A percentile compares a stretch with the other conserved stretches of the same genome.
phyloP scores from a whole-genome alignment of 2,888 invertebrate species.

The Agrypnus murinus region DNA sequence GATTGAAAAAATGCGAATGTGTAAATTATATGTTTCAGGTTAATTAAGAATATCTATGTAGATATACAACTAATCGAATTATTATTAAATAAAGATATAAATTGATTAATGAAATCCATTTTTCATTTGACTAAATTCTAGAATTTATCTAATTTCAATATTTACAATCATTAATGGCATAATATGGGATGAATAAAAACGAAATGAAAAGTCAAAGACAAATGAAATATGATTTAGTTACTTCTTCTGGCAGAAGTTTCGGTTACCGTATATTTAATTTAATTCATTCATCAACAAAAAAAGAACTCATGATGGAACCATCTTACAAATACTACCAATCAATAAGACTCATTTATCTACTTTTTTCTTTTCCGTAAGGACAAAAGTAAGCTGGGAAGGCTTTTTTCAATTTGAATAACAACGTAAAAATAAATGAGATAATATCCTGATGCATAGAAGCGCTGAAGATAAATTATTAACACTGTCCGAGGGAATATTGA shows the following conservation, averaged over 20 bases:
- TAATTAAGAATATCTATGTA: too few species aligned
- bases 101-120: too few species aligned
- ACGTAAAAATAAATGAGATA: constrained; percentile 65
- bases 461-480: constrained; percentile 67
- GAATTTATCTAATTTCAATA: too few species aligned
- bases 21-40: too few species aligned
- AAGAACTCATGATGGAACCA: constrained; percentile 1
- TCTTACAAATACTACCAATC: constrained; percentile 35
- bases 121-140: too few species aligned
- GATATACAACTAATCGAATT: too few species aligned
- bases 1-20: too few species aligned
- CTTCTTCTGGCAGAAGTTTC: background rate
- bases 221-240: constrained; percentile 1
- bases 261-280: constrained; percentile 13
- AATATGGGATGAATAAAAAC: too few species aligned
- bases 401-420: constrained; percentile 50
- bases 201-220: constrained; percentile 6
- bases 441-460: constrained; percentile 66
- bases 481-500: constrained; percentile 68
- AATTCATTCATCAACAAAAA: constrained; percentile 24
- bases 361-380: constrained; percentile 42
- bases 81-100: too few species aligned
- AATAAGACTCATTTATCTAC: constrained; percentile 46
- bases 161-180: too few species aligned
- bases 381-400: constrained; percentile 42